phyloP scores from a whole-genome alignment of 2,888 invertebrate species.

The Mongoloraphidia duomilia region DNA sequence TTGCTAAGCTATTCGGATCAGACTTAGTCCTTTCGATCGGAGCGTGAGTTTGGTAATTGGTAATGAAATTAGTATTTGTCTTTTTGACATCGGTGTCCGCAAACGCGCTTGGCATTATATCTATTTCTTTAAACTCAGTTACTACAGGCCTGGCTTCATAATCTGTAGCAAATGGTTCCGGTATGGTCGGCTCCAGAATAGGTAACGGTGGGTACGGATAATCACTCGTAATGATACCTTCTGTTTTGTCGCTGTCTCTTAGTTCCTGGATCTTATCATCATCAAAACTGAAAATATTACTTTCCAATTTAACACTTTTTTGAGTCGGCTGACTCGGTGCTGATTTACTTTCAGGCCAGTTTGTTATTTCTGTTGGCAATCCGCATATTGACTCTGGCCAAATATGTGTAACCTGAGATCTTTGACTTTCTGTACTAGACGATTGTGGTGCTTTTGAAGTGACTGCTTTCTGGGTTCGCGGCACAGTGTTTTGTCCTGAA shows the following conservation, averaged over 20 bases:
- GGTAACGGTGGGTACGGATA: constrained; percentile 5
- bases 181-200: not conserved
- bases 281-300: constrained; percentile 61
- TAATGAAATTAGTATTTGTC: not conserved
- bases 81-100: not conserved
- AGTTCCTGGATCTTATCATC: constrained; percentile 60
- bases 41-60: constrained; percentile 32
- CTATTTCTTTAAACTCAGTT: not conserved
- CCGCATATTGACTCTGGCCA: constrained; percentile 41
- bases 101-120: not conserved
- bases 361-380: constrained; percentile 35
- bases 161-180: not conserved
- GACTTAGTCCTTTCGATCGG: constrained; percentile 75
- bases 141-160: not conserved
- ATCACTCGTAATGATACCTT: constrained; percentile 14
- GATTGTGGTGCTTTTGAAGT: constrained; percentile 11
- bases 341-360: constrained; percentile 25
- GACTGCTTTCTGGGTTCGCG: constrained; percentile 24
- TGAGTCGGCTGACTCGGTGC: constrained; percentile 32
- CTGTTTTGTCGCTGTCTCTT: constrained; percentile 34
- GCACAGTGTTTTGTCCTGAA: constrained; percentile 35
- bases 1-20: constrained; percentile 66
- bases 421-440: constrained; percentile 1
- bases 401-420: constrained; percentile 27
- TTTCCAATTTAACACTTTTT: constrained; percentile 51